These are phyloP conservation scores for Leuctra nigra DNA, from an alignment of 2,888 invertebrate genomes.

Conservation along the genomic window DNA sequence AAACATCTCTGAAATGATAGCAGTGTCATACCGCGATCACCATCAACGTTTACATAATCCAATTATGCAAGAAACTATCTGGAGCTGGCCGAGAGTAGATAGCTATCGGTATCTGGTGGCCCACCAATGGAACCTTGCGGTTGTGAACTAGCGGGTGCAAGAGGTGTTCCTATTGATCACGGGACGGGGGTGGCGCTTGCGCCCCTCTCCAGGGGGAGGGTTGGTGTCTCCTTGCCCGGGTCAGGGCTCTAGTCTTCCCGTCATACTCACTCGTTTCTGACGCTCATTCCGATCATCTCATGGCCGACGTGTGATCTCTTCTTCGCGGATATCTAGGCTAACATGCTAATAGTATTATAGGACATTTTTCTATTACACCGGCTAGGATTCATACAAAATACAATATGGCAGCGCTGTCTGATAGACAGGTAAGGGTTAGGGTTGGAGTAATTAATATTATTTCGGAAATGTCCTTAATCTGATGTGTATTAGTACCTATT, in stretches of 20 bases:
- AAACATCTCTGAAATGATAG: no score
- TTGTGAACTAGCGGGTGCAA: neutral
- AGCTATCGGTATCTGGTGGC: neutral
- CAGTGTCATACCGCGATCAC: neutral
- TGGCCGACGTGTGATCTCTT: no score
- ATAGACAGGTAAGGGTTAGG: conserved; percentile 24
- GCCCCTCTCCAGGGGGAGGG: neutral
- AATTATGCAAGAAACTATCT: neutral
- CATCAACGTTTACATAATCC: neutral
- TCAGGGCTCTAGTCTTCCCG: conserved; percentile 6
- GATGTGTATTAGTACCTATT: no score
- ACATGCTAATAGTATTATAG: neutral
- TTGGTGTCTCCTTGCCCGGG: conserved; percentile 17
- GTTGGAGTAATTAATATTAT: no score
- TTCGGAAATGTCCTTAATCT: no score
- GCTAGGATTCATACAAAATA: neutral
- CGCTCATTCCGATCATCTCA: conserved; percentile 31
- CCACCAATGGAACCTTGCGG: neutral
- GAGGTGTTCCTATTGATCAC: conserved; percentile 21
- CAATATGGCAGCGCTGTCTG: conserved; percentile 24
- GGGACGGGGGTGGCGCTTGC: conserved; percentile 11
- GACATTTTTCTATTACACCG: conserved; percentile 3
- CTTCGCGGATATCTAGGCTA: neutral
- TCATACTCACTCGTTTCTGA: conserved; percentile 3
- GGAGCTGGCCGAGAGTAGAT: no score